Evolutionary conservation across 1,140 invertebrate genomes (phyloP).

Genomic region (Pomacea maculata): DNA sequence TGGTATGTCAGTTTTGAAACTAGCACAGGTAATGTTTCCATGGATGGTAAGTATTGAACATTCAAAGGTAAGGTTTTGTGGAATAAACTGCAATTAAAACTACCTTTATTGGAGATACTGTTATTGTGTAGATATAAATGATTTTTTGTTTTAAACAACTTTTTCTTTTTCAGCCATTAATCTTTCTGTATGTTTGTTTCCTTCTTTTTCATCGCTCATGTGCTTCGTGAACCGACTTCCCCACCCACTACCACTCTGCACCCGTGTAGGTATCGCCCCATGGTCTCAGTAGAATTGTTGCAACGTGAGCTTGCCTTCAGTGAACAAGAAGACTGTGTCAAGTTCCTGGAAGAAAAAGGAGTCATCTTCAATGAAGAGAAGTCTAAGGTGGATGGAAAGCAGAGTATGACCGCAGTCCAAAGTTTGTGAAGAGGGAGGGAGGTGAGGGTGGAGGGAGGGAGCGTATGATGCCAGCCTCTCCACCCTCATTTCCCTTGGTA

Average conservation of each 20-base stretch:
- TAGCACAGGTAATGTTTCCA: too few species aligned
- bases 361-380: slow-evolving; percentile 78
- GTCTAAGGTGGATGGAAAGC: slow-evolving; percentile 85
- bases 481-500: too few species aligned
- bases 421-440: slow-evolving; percentile 24
- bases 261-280: slow-evolving; percentile 85
- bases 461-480: too few species aligned
- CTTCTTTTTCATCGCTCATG: slow-evolving; percentile 56
- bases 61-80: too few species aligned
- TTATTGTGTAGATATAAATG: too few species aligned
- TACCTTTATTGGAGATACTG: too few species aligned
- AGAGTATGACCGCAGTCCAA: slow-evolving; percentile 41
- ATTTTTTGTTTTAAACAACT: not conserved
- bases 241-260: slow-evolving; percentile 18
- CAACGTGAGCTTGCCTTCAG: slow-evolving; percentile 86
- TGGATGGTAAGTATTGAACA: too few species aligned
- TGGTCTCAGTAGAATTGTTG: slow-evolving; percentile 85
- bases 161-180: slow-evolving; percentile 45
- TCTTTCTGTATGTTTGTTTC: slow-evolving; percentile 70
- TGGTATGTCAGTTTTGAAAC: too few species aligned
- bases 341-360: slow-evolving; percentile 85
- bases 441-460: too few species aligned
- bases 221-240: not conserved
- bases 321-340: slow-evolving; percentile 80
- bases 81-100: too few species aligned